Percentiles rank a stretch among this genome's conserved stretches.
Conservation (phyloP, 2,888 invertebrate genomes). For the Ochropacha duplaris region DNA sequence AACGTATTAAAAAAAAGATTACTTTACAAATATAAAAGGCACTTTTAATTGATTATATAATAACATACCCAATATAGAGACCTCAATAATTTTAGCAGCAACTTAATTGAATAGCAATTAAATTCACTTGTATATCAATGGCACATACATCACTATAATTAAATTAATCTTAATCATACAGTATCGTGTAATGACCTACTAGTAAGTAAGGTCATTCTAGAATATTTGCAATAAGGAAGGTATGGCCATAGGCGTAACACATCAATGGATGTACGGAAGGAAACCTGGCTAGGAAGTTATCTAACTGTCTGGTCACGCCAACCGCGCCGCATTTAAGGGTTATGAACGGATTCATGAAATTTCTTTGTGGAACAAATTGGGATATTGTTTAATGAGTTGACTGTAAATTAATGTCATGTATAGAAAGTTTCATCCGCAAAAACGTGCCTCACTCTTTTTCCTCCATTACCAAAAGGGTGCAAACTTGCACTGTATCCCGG, state of each 20-base stretch:
- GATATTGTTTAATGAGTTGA: background rate
- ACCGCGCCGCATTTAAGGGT: constrained; percentile 6
- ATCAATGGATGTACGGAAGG: constrained; percentile 36
- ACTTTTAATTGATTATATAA: background rate
- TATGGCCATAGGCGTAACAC: constrained; percentile 24
- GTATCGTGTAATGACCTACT: background rate
- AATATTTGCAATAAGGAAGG: constrained; percentile 42
- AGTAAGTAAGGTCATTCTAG: background rate
- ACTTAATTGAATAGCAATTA: background rate
- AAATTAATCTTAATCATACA: background rate
- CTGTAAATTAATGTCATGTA: background rate
- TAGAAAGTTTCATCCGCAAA: no score
- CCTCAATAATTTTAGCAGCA: background rate
- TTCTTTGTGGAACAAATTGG: background rate
- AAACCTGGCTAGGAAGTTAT: constrained; percentile 39
- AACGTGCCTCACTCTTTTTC: no score
- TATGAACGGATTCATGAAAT: background rate
- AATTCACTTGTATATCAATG: background rate
- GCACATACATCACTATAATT: background rate
- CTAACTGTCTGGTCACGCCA: constrained; percentile 38
- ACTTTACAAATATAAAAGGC: background rate
- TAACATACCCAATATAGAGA: background rate
- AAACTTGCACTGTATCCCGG: no score
- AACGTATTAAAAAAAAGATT: background rate
- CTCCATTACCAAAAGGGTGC: no score